Evolutionary conservation across 2,888 invertebrate species (phyloP).

Genomic region (Platypus cylindrus): DNA sequence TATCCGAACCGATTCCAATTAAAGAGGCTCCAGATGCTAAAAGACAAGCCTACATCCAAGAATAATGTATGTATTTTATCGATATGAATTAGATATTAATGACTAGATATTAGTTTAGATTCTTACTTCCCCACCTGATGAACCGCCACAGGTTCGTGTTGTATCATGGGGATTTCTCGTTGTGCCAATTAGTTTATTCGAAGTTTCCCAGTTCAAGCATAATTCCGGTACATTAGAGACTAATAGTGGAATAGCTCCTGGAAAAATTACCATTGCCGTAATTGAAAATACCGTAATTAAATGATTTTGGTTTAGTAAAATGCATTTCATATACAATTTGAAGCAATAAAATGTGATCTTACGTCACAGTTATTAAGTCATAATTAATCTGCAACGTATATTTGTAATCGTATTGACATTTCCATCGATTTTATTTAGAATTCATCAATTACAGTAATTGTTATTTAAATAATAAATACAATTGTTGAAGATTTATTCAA

Average conservation of each 20-base stretch:
- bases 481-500: no score
- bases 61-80: not conserved
- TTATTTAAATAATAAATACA: no score
- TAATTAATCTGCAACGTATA: no score
- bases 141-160: conserved; percentile 66
- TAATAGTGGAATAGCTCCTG: conserved; percentile 53
- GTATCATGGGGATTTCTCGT: conserved; percentile 76
- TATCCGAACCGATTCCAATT: conserved; percentile 77
- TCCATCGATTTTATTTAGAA: no score
- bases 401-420: no score
- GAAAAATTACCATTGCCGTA: not conserved
- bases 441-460: no score
- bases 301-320: not conserved
- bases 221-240: conserved; percentile 81
- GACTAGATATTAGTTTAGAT: not conserved
- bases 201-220: conserved; percentile 79
- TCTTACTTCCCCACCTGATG: conserved; percentile 74
- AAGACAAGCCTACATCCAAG: conserved; percentile 47
- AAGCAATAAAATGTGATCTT: not conserved
- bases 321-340: not conserved
- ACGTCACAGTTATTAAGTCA: no score
- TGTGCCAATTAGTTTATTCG: conserved; percentile 62
- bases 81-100: not conserved
- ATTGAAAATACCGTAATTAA: not conserved
- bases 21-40: conserved; percentile 48